Conservation (phyloP, 2,797 vertebrate species). For the Momotus momota region DNA sequence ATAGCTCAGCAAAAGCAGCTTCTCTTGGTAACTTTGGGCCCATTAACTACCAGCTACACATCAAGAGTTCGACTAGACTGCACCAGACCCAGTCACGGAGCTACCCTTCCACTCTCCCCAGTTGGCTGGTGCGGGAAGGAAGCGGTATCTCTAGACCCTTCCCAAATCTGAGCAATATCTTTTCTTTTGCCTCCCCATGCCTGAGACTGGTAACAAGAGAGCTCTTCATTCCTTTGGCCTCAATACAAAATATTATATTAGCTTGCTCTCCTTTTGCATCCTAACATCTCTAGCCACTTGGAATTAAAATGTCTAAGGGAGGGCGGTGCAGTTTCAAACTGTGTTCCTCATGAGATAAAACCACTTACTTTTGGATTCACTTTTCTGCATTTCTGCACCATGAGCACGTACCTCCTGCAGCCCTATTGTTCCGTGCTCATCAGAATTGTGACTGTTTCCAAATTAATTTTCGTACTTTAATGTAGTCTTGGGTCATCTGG, state of each 20-base stretch:
- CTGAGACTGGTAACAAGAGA: neutral
- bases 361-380: neutral
- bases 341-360: neutral
- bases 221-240: neutral
- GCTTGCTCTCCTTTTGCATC: neutral
- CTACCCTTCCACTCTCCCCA: neutral
- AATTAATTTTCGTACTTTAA: neutral
- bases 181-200: neutral
- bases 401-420: neutral
- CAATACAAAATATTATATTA: neutral
- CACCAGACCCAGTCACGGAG: neutral
- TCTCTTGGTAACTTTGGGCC: neutral
- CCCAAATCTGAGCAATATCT: neutral
- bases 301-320: neutral
- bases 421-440: neutral
- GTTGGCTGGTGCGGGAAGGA: neutral
- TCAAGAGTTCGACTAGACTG: neutral
- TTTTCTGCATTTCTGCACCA: neutral
- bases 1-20: neutral
- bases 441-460: neutral
- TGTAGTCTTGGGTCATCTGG: neutral
- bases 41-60: neutral
- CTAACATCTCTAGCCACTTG: neutral
- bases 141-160: neutral
- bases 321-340: neutral